Evolutionary conservation across 2,797 vertebrate genomes (phyloP), one percentile per base, ranked within the genome.

Genomic region (Siniperca scherzeri): DNA sequence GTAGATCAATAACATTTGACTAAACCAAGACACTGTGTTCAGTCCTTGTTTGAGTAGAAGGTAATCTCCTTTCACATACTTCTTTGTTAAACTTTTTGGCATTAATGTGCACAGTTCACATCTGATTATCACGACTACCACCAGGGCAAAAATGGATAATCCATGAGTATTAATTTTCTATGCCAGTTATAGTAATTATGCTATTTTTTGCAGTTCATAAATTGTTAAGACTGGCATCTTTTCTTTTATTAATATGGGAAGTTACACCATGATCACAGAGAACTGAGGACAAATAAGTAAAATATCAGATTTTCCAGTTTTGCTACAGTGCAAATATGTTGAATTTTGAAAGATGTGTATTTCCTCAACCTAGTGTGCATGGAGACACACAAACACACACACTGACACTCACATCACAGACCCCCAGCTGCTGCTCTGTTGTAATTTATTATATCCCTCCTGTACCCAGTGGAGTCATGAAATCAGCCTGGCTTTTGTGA

Each of bases 371-470:
- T 78, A 52, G 42, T 55, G 6, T 67, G 36, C 7, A n/a, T 6
- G 11, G 16, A 75, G 57, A 72, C 68, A 69, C 70, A 69, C 40
- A 72, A 38, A 62, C 72, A 68, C 79, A 33, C 33, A 80, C 70
- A 87, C 36, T 77, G 52, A 92, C 83, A 53, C 65, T 70, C 70
- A 87, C 87, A 89, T 83, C 86, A 84, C 78, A 87, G 87, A 88
- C 90, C 88, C 88, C 89, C 92, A 95, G 94, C 94, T 94, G 94
- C 90, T 92, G 83, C 83, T 88, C 89, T 84, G 84, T 87, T 93
- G 90, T 93, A 94, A 96, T 95, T 92, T 93, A 94, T 94, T 94
- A 95, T 93, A 95, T 93, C 92, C 86, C 87, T 81, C 72, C 82
- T 90, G 84, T 88, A 91, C 94, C 91, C 94, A 91, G 86, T 89